Evolutionary conservation across 23 tunicate species (phyloP).

Genomic region (Halocynthia roretzi): DNA sequence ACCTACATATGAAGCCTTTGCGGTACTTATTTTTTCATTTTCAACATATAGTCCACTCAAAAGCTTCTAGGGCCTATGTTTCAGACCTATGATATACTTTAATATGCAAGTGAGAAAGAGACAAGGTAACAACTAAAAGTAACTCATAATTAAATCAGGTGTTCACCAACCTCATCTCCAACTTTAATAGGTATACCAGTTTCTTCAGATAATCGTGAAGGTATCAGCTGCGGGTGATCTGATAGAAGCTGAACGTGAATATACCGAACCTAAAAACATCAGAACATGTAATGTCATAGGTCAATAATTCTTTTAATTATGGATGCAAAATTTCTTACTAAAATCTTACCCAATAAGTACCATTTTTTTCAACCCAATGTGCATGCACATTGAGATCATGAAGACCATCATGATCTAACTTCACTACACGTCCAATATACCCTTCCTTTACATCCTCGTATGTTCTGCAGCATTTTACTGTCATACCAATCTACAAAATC

Average conservation of each 20-base stretch:
- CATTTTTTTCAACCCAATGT: conserved; percentile 60
- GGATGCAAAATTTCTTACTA: neutral
- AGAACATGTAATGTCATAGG: neutral
- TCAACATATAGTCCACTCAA: too few species aligned
- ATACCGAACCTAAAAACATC: conserved; percentile 57
- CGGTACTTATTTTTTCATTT: too few species aligned
- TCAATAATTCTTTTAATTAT: neutral
- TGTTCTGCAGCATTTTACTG: conserved; percentile 48
- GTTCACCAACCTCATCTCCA: conserved; percentile 50
- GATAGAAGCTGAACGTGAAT: conserved; percentile 61
- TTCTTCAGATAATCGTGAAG: neutral
- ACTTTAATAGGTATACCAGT: conserved; percentile 22
- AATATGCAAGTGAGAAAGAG: too few species aligned
- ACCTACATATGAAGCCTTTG: too few species aligned
- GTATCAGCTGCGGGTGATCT: conserved; percentile 7
- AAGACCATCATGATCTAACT: conserved; percentile 57
- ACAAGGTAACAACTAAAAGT: too few species aligned
- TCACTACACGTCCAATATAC: conserved; percentile 49
- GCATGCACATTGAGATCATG: conserved; percentile 86
- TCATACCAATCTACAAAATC: conserved; percentile 50
- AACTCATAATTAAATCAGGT: neutral
- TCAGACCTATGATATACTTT: too few species aligned
- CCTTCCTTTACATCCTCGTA: conserved; percentile 70
- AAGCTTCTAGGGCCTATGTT: too few species aligned
- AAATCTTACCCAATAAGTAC: conserved; percentile 61